phyloP scores from a whole-genome alignment of 2,797 vertebrate species.

The Tapera naevia region DNA sequence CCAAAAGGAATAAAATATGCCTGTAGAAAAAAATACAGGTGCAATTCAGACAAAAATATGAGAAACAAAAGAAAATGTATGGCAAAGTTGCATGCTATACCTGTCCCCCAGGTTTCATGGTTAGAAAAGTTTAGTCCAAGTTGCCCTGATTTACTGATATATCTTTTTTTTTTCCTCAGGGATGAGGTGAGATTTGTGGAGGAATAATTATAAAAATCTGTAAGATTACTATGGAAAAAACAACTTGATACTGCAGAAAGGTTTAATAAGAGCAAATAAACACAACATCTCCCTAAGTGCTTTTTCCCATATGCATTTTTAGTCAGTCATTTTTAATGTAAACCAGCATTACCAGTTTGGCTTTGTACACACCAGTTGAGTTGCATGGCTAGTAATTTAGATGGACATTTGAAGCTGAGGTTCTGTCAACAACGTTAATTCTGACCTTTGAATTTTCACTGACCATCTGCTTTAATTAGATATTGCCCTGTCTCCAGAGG shows the following conservation, averaged over 20 bases:
- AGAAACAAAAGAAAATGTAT: neutral
- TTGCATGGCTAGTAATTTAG: neutral
- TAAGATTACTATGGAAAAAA: neutral
- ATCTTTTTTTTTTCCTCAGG: neutral
- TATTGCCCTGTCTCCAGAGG: neutral
- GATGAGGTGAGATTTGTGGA: neutral
- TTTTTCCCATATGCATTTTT: neutral
- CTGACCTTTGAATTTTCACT: conserved; percentile 16
- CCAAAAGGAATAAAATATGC: neutral
- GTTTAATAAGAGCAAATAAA: neutral
- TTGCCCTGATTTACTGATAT: neutral
- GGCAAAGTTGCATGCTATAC: rapidly evolving
- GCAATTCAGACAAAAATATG: neutral
- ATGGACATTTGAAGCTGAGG: neutral
- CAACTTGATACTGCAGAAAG: neutral
- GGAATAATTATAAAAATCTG: neutral
- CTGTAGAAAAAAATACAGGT: neutral
- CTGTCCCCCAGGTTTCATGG: neutral
- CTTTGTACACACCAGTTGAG: neutral
- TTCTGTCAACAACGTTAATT: neutral
- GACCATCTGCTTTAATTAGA: neutral
- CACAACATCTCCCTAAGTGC: neutral
- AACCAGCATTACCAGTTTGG: neutral
- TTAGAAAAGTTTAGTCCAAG: neutral
- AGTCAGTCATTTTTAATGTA: neutral